Conservation (phyloP, 1,140 invertebrate genomes). For the Galendromus occidentalis region DNA sequence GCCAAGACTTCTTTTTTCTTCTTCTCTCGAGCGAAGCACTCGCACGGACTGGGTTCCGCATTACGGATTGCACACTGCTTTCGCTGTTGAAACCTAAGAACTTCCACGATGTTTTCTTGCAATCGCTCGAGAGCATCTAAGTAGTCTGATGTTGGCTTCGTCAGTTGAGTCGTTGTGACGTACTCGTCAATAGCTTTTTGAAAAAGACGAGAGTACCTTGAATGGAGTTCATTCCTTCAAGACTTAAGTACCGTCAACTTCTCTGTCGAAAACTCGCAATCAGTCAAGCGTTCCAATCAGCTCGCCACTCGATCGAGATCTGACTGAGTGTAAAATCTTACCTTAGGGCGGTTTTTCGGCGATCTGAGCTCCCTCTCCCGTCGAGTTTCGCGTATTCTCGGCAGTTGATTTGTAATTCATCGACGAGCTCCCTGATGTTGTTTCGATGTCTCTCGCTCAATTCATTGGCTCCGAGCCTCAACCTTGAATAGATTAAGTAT, state of each 20-base stretch:
- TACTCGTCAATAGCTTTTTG: conserved; percentile 6
- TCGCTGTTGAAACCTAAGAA: not conserved
- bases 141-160: not conserved
- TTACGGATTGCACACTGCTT: not conserved
- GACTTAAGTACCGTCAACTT: too few relatives aligned
- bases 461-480: not conserved
- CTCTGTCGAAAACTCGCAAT: too few relatives aligned
- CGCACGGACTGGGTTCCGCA: not conserved
- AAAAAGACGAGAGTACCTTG: not conserved
- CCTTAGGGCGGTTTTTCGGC: not conserved
- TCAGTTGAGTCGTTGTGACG: not conserved
- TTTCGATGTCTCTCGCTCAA: not conserved
- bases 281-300: too few relatives aligned
- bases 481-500: not conserved
- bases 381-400: not conserved
- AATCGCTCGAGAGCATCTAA: not conserved
- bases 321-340: not conserved
- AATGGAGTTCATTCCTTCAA: not conserved
- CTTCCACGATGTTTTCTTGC: not conserved
- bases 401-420: not conserved
- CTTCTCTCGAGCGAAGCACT: not conserved
- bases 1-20: not conserved
- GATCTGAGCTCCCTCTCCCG: not conserved
- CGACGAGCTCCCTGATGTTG: not conserved
- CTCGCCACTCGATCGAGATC: too few relatives aligned